Conservation (phyloP, 2,113 vertebrate genomes). For the Hemiprocne comata region DNA sequence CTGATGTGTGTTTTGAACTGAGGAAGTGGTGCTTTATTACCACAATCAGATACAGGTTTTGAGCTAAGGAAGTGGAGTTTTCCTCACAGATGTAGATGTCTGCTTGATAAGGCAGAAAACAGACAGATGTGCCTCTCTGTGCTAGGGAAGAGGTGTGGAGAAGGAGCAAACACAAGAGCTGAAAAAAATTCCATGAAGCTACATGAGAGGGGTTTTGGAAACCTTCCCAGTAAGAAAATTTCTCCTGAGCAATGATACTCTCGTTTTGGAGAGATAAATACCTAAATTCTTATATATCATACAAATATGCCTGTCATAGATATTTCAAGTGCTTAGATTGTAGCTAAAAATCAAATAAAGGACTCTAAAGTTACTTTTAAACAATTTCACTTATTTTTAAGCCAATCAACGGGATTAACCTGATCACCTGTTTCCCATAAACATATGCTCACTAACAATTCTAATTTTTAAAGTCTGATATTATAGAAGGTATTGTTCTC, state of each 20-base stretch:
- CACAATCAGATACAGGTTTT: conserved; percentile 90
- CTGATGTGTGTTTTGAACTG: conserved; percentile 85
- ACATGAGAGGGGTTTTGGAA: conserved; percentile 74
- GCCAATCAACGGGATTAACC: neutral
- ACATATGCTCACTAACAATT: neutral
- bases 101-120: conserved; percentile 84
- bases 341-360: neutral
- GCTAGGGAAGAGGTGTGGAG: conserved; percentile 78
- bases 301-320: neutral
- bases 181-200: conserved; percentile 76
- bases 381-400: neutral
- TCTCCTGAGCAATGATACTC: conserved; percentile 61
- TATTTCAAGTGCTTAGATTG: neutral
- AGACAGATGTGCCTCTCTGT: conserved; percentile 83
- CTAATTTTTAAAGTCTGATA: neutral
- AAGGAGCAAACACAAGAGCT: conserved; percentile 75
- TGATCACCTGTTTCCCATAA: neutral
- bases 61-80: conserved; percentile 83
- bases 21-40: conserved; percentile 88
- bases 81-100: conserved; percentile 85
- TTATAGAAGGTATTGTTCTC: neutral
- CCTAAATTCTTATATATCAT: conserved; percentile 55
- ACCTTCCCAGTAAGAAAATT: conserved; percentile 68
- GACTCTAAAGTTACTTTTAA: neutral
- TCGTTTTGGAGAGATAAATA: conserved; percentile 55